Conservation (phyloP, 2,797 vertebrate genomes). For the Pitangus sulphuratus region DNA sequence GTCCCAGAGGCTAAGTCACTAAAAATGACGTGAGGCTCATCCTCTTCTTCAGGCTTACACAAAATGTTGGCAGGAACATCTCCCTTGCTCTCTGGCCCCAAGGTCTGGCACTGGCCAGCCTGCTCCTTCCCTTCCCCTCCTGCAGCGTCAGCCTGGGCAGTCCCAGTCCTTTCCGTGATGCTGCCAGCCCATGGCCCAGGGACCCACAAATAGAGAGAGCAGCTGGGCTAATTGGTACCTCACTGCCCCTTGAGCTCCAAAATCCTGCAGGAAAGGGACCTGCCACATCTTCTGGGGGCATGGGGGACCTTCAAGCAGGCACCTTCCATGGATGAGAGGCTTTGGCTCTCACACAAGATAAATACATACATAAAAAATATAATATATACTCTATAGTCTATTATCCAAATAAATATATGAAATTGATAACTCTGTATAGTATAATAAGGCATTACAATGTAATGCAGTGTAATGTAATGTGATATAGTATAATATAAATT, state of each 20-base stretch:
- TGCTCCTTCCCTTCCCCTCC: neutral
- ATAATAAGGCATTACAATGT: neutral
- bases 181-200: neutral
- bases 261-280: neutral
- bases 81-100: neutral
- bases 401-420: neutral
- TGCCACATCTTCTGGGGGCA: neutral
- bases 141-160: accelerated
- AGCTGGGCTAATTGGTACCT: accelerated
- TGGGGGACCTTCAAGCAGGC: accelerated
- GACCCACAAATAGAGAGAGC: accelerated
- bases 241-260: accelerated
- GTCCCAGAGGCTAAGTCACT: neutral
- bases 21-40: accelerated
- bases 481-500: neutral
- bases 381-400: neutral
- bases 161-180: accelerated
- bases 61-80: neutral
- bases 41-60: neutral
- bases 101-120: neutral
- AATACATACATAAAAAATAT: neutral
- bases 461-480: neutral
- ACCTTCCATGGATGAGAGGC: neutral
- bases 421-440: neutral
- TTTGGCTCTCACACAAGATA: neutral